Evolutionary conservation across 2,113 vertebrate genomes (phyloP).

Genomic region (Parus major): DNA sequence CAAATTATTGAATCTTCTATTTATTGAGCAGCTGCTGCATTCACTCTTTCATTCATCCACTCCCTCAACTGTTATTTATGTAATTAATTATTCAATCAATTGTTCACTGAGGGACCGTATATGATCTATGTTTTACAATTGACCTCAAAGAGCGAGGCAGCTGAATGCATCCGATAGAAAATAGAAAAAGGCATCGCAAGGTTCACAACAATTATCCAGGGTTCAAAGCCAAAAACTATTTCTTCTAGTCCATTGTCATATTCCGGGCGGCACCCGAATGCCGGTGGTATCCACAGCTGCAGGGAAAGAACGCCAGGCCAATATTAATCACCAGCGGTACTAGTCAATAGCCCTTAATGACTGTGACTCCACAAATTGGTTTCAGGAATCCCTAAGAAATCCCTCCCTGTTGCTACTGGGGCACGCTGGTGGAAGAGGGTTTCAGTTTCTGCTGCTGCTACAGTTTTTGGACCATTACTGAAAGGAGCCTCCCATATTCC

Average conservation of each 20-base stretch:
- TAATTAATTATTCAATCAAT: slow-evolving; percentile 21
- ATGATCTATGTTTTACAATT: slow-evolving; percentile 84
- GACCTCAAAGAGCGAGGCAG: slow-evolving; percentile 93
- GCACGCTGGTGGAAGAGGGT: not conserved
- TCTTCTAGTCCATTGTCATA: slow-evolving; percentile 95
- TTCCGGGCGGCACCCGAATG: slow-evolving; percentile 94
- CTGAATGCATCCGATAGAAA: slow-evolving; percentile 97
- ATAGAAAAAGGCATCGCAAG: slow-evolving; percentile 94
- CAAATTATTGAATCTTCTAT: not conserved
- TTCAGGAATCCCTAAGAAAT: not conserved
- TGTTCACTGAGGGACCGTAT: not conserved
- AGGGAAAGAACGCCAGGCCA: slow-evolving; percentile 28
- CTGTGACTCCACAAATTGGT: not conserved
- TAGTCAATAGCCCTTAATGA: not conserved
- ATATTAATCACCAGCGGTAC: not conserved
- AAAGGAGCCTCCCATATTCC: not conserved
- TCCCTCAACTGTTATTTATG: slow-evolving; percentile 2
- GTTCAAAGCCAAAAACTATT: slow-evolving; percentile 89
- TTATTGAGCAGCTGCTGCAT: slow-evolving; percentile 7
- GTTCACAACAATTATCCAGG: slow-evolving; percentile 95
- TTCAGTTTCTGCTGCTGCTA: not conserved
- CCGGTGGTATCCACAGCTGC: slow-evolving; percentile 94
- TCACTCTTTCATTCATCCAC: slow-evolving; percentile 1
- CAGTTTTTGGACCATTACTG: not conserved
- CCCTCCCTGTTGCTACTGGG: not conserved